Conservation (phyloP, 53 echinoderm and acorn worm genomes). For the Echinometra lucunter region DNA sequence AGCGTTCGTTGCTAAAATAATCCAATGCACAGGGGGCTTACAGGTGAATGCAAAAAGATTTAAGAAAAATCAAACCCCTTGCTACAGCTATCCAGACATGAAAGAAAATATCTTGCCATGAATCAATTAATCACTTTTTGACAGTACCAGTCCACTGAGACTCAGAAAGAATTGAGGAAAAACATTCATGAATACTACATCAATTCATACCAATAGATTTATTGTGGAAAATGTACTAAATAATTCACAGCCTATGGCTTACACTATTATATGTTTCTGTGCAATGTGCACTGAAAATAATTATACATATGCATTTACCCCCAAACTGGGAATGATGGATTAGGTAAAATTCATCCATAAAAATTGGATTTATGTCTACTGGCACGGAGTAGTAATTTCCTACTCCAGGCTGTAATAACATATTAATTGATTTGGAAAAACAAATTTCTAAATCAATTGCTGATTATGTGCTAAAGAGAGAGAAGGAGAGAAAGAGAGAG, state of each 20-base stretch:
- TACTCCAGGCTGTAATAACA: not conserved
- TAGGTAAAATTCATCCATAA: not conserved
- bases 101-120: not conserved
- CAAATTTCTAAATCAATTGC: not conserved
- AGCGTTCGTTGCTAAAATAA: too few species aligned
- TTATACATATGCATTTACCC: too few species aligned
- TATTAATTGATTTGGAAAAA: not conserved
- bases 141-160: not conserved
- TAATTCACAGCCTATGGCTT: not conserved
- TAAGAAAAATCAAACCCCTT: not conserved
- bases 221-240: not conserved
- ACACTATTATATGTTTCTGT: not conserved
- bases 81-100: not conserved
- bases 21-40: too few species aligned
- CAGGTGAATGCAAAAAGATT: not conserved
- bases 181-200: not conserved
- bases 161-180: not conserved
- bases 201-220: too few species aligned
- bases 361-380: not conserved
- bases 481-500: not conserved
- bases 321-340: not conserved
- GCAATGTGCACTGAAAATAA: not conserved
- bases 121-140: not conserved
- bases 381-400: not conserved
- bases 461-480: not conserved